A percentile compares a stretch with the other conserved stretches of the same genome.
Evolutionary conservation across 2,113 vertebrate genomes (phyloP).

Genomic region (Alaudala cheleensis): DNA sequence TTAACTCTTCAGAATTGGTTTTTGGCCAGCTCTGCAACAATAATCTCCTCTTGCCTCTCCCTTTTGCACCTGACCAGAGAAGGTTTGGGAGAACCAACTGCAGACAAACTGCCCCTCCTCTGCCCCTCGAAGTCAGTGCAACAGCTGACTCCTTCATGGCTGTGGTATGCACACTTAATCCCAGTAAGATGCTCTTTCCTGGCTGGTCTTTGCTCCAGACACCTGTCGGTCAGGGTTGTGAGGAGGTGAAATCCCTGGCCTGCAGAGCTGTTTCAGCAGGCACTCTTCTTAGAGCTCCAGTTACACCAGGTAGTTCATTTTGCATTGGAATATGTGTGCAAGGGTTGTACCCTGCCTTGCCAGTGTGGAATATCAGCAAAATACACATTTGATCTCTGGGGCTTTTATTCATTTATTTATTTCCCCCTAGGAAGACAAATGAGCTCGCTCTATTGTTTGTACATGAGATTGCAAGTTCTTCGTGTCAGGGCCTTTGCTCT

Average conservation of each 20-base stretch:
- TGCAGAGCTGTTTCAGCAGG: neutral
- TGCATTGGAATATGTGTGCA: neutral
- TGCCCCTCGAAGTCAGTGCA: neutral
- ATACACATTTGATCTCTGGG: neutral
- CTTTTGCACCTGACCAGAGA: constrained; percentile 55
- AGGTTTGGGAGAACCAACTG: constrained; percentile 40
- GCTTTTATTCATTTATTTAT: constrained; percentile 20
- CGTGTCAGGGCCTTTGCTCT: constrained; percentile 3
- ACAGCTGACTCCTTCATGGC: constrained; percentile 52
- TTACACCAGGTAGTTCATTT: constrained; percentile 32
- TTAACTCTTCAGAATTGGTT: constrained; percentile 43
- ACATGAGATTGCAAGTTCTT: constrained; percentile 6
- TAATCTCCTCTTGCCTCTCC: constrained; percentile 44
- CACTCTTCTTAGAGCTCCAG: neutral
- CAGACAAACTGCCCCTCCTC: neutral
- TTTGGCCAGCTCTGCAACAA: constrained; percentile 45
- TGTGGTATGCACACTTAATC: constrained; percentile 58
- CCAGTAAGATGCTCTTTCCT: constrained; percentile 55
- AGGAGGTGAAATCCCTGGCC: constrained; percentile 5
- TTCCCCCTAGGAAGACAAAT: neutral
- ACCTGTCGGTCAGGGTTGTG: constrained; percentile 46
- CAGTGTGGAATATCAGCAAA: neutral
- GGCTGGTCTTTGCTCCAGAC: constrained; percentile 24
- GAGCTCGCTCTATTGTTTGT: neutral
- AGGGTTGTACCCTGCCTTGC: neutral